Conservation (phyloP, 2,113 vertebrate species). For the Emydocephalus ijimae region DNA sequence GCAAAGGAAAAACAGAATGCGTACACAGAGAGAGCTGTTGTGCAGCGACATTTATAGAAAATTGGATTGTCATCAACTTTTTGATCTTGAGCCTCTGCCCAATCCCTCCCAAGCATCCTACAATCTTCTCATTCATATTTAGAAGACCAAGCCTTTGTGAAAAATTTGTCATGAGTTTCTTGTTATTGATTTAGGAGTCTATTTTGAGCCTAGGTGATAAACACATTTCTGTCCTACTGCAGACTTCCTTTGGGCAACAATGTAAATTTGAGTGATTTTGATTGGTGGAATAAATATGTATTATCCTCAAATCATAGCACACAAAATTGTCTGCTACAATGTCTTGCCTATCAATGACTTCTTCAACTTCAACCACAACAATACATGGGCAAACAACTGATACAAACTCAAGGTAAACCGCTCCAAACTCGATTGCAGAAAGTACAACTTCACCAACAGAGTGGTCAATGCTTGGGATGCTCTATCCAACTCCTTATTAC, state of each 20-base stretch:
- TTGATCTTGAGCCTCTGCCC: conserved; percentile 18
- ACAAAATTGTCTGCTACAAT: no score
- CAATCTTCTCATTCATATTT: background rate
- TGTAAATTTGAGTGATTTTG: background rate
- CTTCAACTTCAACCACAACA: no score
- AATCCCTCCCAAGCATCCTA: background rate
- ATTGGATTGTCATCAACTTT: conserved; percentile 25
- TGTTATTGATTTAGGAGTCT: conserved; percentile 25
- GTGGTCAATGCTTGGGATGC: no score
- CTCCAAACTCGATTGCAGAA: no score
- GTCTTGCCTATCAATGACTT: no score
- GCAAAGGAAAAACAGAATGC: conserved; percentile 31
- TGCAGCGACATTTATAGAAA: conserved; percentile 31
- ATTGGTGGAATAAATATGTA: background rate
- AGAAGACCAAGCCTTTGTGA: conserved; percentile 16
- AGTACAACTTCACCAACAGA: no score
- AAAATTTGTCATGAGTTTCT: conserved; percentile 3
- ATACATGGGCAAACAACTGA: no score
- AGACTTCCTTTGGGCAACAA: conserved; percentile 3
- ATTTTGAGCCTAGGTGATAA: conserved; percentile 34
- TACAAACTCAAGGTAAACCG: no score
- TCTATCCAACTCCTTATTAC: no score
- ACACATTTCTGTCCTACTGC: conserved; percentile 21
- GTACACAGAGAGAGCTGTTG: conserved; percentile 11
- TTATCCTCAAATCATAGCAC: background rate